Evolutionary conservation across 64 coral and sea anemone species (phyloP).

Genomic region (Dendrophyllia cribrosa): DNA sequence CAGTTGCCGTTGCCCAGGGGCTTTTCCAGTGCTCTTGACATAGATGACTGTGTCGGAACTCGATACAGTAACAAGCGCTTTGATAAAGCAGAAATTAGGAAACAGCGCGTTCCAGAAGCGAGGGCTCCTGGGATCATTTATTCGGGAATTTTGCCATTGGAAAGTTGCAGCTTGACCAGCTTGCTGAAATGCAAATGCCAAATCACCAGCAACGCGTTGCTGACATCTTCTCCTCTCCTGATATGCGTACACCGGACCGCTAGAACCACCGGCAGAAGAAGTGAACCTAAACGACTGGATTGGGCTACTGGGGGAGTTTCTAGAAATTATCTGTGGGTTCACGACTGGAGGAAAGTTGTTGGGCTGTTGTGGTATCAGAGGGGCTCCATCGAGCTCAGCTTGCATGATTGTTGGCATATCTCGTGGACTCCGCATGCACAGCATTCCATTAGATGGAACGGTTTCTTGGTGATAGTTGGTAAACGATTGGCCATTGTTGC

Average conservation of each 20-base stretch:
- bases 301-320: not conserved
- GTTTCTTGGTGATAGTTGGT: conserved; percentile 3
- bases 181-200: not conserved
- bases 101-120: not conserved
- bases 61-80: not conserved
- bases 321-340: not conserved
- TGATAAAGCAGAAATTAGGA: not conserved
- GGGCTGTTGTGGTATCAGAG: not conserved
- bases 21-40: not conserved
- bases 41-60: conserved; percentile 11
- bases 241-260: not conserved
- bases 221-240: not conserved
- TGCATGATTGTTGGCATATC: not conserved
- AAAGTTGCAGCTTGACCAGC: not conserved
- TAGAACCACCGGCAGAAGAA: not conserved
- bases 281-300: conserved; percentile 14
- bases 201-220: not conserved
- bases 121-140: not conserved
- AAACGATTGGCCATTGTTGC: not conserved
- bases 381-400: not conserved
- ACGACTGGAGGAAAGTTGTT: not conserved
- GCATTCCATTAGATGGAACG: not conserved
- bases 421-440: not conserved
- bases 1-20: too few species aligned
- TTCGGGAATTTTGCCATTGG: not conserved